These are phyloP conservation scores for Perizoma affinitatum DNA, from an alignment of 2,888 invertebrate species.

Conservation along the genomic window DNA sequence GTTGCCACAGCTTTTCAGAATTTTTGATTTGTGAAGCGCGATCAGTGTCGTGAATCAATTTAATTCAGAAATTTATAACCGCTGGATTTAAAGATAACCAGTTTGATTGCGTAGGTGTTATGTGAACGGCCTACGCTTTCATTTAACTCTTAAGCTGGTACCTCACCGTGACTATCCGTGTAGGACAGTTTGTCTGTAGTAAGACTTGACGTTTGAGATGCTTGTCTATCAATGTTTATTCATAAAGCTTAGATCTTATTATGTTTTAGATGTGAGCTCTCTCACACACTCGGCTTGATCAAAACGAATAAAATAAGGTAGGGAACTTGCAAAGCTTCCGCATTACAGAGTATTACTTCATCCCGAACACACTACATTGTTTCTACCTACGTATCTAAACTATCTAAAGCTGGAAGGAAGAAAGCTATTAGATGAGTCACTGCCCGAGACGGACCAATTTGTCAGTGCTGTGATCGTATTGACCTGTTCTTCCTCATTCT, in stretches of 20 bases:
- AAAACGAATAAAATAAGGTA: conserved; percentile 1
- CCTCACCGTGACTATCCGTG: background rate
- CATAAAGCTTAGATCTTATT: too few relatives aligned
- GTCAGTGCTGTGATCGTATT: conserved; percentile 44
- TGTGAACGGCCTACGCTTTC: conserved; percentile 18
- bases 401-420: conserved; percentile 21
- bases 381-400: conserved; percentile 7
- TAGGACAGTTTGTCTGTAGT: background rate
- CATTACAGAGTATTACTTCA: conserved; percentile 3
- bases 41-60: conserved; percentile 20
- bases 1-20: conserved; percentile 55
- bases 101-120: conserved; percentile 14
- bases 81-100: conserved; percentile 1
- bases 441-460: conserved; percentile 41
- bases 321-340: conserved; percentile 10
- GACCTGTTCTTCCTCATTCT: conserved; percentile 44
- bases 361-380: background rate
- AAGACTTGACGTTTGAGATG: too few relatives aligned
- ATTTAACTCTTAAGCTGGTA: conserved; percentile 8
- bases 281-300: background rate
- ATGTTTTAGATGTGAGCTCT: too few relatives aligned
- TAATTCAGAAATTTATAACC: conserved; percentile 7
- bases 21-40: conserved; percentile 33
- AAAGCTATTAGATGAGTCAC: conserved; percentile 33
- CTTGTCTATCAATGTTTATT: too few relatives aligned